Evolutionary conservation across 2,888 invertebrate species (phyloP).

Genomic region (Hyles lineata): DNA sequence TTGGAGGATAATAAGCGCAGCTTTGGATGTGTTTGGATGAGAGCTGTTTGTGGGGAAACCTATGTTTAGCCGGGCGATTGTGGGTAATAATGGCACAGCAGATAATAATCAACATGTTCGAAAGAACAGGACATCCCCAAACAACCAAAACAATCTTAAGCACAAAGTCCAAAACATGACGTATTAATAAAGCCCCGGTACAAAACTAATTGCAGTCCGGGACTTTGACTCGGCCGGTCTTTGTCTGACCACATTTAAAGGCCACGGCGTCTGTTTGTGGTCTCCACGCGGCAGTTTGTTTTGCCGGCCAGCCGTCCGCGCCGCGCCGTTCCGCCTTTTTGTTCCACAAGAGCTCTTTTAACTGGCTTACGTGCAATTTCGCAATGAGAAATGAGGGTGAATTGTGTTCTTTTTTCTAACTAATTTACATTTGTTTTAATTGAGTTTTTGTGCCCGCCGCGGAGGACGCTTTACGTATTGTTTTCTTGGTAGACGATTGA

Average conservation of each 20-base stretch:
- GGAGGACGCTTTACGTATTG: background rate
- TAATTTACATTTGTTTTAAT: conserved; percentile 22
- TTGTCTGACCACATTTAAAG: background rate
- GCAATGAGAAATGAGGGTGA: conserved; percentile 2
- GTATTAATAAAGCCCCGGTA: background rate
- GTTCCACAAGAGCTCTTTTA: conserved; percentile 12
- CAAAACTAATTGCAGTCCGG: conserved; percentile 7
- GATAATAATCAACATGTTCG: too few species aligned
- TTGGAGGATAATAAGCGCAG: too few species aligned
- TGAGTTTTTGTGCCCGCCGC: conserved; percentile 4
- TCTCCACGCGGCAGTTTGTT: conserved; percentile 9
- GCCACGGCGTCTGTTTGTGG: conserved; percentile 8
- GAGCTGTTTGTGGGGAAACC: too few species aligned
- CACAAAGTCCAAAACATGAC: background rate
- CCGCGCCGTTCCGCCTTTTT: conserved; percentile 11
- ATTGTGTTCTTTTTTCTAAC: conserved; percentile 10
- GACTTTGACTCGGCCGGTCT: background rate
- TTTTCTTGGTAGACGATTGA: background rate
- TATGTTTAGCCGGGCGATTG: too few species aligned
- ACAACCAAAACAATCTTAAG: background rate
- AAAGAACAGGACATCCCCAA: too few species aligned
- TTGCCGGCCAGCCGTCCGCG: conserved; percentile 3
- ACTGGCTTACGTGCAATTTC: conserved; percentile 19
- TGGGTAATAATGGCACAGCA: too few species aligned
- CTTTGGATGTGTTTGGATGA: too few species aligned